A percentile compares a stretch with the other conserved stretches of the same genome.
Evolutionary conservation across 2,113 vertebrate species (phyloP).

Genomic region (Hypomesus transpacificus): DNA sequence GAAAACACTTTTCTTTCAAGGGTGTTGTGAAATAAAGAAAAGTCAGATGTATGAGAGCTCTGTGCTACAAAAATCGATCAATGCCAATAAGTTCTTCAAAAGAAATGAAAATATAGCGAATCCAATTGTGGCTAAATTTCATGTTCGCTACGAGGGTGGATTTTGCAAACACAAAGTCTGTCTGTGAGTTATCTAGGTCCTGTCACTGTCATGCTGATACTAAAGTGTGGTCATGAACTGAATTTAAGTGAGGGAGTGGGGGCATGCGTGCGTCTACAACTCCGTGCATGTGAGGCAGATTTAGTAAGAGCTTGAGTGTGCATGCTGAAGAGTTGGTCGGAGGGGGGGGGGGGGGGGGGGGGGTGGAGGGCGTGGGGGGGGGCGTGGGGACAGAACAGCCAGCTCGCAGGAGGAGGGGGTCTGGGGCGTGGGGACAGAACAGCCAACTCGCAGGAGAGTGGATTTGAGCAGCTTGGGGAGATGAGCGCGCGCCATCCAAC

Average conservation of each 20-base stretch:
- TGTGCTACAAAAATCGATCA: conserved; percentile 35
- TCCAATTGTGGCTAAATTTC: conserved; percentile 14
- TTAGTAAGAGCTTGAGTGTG: conserved; percentile 1
- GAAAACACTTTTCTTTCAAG: conserved; percentile 60
- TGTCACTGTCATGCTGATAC: conserved; percentile 7
- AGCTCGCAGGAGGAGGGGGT: conserved; percentile 31
- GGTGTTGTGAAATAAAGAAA: conserved; percentile 58
- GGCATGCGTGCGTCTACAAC: neutral
- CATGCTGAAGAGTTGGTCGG: neutral
- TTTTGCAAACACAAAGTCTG: neutral
- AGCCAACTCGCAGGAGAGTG: conserved; percentile 55
- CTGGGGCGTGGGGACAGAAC: conserved; percentile 49
- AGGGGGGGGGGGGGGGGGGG: conserved; percentile 19
- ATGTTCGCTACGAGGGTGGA: conserved; percentile 25
- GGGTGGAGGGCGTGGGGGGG: conserved; percentile 5
- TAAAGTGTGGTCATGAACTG: neutral
- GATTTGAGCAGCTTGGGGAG: conserved; percentile 69
- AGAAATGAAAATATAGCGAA: conserved; percentile 38
- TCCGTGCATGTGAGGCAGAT: conserved; percentile 8
- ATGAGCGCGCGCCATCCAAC: conserved; percentile 59
- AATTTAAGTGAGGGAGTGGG: conserved; percentile 5
- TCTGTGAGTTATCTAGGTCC: neutral
- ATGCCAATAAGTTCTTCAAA: conserved; percentile 16
- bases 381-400: conserved; percentile 11
- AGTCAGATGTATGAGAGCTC: conserved; percentile 43